A percentile compares a stretch with the other conserved stretches of the same genome.
Evolutionary conservation across 2,888 invertebrate species (phyloP).

Genomic region (Pantelozetes paolii): DNA sequence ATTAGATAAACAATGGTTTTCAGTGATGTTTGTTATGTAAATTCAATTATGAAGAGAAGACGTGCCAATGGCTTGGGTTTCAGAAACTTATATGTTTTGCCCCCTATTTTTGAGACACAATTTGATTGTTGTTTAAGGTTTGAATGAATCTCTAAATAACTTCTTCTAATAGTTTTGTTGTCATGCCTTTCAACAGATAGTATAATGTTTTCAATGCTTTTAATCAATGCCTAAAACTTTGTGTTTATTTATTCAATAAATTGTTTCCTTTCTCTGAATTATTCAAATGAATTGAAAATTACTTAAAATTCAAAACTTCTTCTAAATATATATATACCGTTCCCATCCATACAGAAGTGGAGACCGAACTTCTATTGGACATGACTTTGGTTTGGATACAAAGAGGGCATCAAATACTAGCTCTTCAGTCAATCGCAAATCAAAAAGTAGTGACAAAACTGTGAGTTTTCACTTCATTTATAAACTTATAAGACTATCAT

Average conservation of each 20-base stretch:
- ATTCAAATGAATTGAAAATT: neutral
- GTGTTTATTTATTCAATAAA: constrained; percentile 7
- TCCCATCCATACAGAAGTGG: neutral
- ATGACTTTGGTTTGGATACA: neutral
- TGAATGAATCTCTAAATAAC: neutral
- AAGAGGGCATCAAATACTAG: neutral
- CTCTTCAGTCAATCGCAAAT: neutral
- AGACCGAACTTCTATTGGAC: constrained; percentile 15
- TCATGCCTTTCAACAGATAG: neutral
- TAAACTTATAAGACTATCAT: neutral
- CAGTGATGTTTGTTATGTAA: constrained; percentile 1
- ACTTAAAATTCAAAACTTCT: neutral
- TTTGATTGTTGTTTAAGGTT: constrained; percentile 21
- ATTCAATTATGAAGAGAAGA: constrained; percentile 1
- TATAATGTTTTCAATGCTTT: too few relatives aligned
- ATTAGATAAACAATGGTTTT: neutral
- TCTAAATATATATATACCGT: neutral
- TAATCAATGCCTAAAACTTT: neutral
- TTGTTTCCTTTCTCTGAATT: constrained; percentile 9
- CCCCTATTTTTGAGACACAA: constrained; percentile 15
- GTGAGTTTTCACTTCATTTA: neutral
- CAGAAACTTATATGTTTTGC: neutral
- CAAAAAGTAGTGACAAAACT: constrained; percentile 12
- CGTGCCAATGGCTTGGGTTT: neutral
- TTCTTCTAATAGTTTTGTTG: neutral